Percentiles rank a stretch among this genome's conserved stretches.
phyloP scores from a whole-genome alignment of 1,140 invertebrate genomes.

The Asobara japonica region DNA sequence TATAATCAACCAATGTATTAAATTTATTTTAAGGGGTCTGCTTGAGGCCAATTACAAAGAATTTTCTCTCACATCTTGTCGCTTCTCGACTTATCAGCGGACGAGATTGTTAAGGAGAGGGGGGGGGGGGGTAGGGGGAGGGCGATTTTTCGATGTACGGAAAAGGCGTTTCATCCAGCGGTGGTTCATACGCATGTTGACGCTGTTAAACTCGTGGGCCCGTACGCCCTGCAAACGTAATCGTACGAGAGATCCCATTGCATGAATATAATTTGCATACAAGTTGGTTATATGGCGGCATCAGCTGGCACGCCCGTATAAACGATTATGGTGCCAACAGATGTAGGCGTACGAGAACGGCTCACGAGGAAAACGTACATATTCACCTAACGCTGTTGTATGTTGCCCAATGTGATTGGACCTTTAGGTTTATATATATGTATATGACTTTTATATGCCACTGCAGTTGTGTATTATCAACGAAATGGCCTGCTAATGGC shows the following conservation, averaged over 20 bases:
- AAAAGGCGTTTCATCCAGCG: slow-evolving; percentile 61
- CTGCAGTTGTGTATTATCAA: slow-evolving; percentile 31
- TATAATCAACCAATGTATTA: not conserved
- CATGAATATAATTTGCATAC: slow-evolving; percentile 69
- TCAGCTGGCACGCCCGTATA: slow-evolving; percentile 66
- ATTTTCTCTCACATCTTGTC: not conserved
- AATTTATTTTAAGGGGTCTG: not conserved
- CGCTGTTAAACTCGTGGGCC: slow-evolving; percentile 61
- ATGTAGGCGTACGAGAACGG: slow-evolving; percentile 60
- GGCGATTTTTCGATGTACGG: slow-evolving; percentile 33
- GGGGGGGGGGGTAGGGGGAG: not conserved
- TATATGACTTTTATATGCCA: slow-evolving; percentile 45
- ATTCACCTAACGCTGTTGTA: slow-evolving; percentile 10
- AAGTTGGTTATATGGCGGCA: slow-evolving; percentile 65
- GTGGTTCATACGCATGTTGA: slow-evolving; percentile 65
- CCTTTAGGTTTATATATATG: slow-evolving; percentile 45
- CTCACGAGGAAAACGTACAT: not conserved
- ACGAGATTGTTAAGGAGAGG: not conserved
- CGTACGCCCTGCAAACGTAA: slow-evolving; percentile 55
- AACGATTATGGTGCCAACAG: slow-evolving; percentile 67
- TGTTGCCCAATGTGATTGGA: slow-evolving; percentile 24
- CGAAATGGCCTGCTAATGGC: slow-evolving; percentile 51
- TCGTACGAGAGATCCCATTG: slow-evolving; percentile 64
- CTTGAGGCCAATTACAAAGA: not conserved
- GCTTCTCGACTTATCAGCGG: not conserved